phyloP scores from a whole-genome alignment of 1,140 invertebrate genomes.

The Eueides isabella region DNA sequence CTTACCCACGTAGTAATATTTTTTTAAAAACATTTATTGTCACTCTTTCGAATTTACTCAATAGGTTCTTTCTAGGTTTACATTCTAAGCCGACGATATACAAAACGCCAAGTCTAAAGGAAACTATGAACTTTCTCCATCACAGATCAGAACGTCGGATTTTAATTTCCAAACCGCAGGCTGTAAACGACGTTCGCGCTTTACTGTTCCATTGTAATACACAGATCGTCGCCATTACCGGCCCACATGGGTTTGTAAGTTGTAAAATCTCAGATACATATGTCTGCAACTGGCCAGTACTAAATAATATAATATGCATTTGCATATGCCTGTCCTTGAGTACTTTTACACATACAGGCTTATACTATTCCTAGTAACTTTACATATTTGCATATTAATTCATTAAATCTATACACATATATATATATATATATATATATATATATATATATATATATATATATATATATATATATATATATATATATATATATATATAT shows the following conservation, averaged over 20 bases:
- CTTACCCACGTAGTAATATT: too few relatives aligned
- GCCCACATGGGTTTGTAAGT: constrained; percentile 56
- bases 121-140: constrained; percentile 39
- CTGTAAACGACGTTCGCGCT: constrained; percentile 71
- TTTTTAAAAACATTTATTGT: too few relatives aligned
- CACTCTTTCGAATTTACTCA: too few relatives aligned
- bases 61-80: too few relatives aligned
- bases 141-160: constrained; percentile 63
- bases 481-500: too few relatives aligned
- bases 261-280: constrained; percentile 59
- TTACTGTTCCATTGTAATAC: constrained; percentile 74
- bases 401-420: too few relatives aligned
- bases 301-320: constrained; percentile 15
- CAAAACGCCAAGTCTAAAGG: neutral
- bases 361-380: neutral
- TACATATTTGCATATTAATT: neutral
- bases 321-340: neutral
- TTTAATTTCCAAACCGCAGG: constrained; percentile 79
- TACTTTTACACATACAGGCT: neutral
- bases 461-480: too few relatives aligned
- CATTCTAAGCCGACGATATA: too few relatives aligned
- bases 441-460: too few relatives aligned
- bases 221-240: constrained; percentile 55
- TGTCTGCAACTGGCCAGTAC: constrained; percentile 40
- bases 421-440: too few relatives aligned